A percentile compares a stretch with the other conserved stretches of the same genome.
Conservation (phyloP, 2,888 invertebrate genomes). For the Phoronis australis region DNA sequence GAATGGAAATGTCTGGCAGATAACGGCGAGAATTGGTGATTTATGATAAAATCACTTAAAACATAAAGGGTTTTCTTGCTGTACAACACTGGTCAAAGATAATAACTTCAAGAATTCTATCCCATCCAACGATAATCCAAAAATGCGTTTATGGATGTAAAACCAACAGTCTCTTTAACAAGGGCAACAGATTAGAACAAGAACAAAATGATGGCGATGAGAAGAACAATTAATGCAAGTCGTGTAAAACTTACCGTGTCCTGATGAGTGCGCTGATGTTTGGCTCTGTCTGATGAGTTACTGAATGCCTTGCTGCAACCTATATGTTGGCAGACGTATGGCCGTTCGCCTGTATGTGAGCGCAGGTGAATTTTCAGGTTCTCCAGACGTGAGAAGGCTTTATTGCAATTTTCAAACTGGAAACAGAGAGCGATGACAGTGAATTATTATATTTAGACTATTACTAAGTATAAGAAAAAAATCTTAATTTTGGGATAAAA, state of each 20-base stretch:
- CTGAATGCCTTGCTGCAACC: constrained; percentile 97
- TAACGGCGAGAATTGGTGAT: no score
- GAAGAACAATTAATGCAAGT: no score
- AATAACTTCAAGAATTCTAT: no score
- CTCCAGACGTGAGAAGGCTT: constrained; percentile 94
- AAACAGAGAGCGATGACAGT: constrained; percentile 15
- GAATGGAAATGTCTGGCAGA: no score
- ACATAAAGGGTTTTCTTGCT: no score
- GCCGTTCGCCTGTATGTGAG: constrained; percentile 68
- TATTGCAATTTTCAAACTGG: constrained; percentile 71
- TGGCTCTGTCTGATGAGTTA: constrained; percentile 96
- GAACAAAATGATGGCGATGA: no score
- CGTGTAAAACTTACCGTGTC: constrained; percentile 85
- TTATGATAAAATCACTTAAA: no score
- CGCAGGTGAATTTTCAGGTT: constrained; percentile 95
- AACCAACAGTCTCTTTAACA: no score
- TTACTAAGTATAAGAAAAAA: not conserved
- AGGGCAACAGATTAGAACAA: no score
- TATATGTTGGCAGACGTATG: constrained; percentile 93
- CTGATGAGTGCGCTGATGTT: constrained; percentile 97
- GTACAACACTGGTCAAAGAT: no score
- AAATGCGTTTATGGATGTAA: no score
- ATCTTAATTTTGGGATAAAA: not conserved
- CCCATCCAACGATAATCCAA: no score
- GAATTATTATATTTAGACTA: not conserved